Percentiles rank a stretch among this genome's conserved stretches.
Evolutionary conservation across 2,113 vertebrate species (phyloP).

Genomic region (Peromyscus polionotus): DNA sequence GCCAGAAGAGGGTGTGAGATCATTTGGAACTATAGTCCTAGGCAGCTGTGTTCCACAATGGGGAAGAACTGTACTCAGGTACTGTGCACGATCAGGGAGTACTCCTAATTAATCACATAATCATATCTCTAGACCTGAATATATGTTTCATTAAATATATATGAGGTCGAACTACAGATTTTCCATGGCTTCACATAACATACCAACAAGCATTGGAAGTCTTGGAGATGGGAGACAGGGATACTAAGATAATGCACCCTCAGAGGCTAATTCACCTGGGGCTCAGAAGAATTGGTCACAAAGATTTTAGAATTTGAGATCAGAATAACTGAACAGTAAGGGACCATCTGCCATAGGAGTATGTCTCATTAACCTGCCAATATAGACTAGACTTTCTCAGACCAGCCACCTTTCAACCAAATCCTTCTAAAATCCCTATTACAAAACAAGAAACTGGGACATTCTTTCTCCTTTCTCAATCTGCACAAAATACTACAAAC

Average conservation of each 20-base stretch:
- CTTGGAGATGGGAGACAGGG: neutral
- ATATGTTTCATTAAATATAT: neutral
- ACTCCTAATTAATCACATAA: neutral
- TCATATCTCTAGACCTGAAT: neutral
- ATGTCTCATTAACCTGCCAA: neutral
- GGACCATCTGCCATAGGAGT: neutral
- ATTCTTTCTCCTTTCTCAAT: neutral
- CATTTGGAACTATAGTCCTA: neutral
- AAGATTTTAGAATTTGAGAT: neutral
- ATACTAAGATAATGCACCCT: neutral
- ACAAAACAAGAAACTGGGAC: rapidly evolving
- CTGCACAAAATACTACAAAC: neutral
- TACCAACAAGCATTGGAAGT: neutral
- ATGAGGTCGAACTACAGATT: neutral
- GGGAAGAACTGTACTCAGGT: neutral
- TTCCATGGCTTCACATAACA: neutral
- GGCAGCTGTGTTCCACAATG: neutral
- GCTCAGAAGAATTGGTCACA: neutral
- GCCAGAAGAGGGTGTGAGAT: neutral
- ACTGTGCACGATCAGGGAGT: neutral
- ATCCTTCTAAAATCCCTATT: neutral
- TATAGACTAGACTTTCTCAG: neutral
- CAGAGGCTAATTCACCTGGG: neutral
- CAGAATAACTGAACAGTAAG: neutral
- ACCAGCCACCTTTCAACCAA: neutral